phyloP scores from a whole-genome alignment of 2,888 invertebrate species.

The Poecilobothrus nobilitatus region DNA sequence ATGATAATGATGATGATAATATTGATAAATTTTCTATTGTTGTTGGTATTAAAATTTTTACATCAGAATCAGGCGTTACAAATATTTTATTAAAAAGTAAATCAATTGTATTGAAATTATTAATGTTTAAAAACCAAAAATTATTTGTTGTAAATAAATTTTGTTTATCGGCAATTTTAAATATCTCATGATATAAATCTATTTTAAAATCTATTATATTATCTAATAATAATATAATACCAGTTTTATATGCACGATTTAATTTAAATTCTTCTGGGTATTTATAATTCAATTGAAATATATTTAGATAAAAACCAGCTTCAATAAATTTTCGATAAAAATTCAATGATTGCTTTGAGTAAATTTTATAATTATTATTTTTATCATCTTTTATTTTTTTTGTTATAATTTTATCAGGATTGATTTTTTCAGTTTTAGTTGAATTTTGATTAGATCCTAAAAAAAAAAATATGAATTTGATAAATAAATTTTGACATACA shows the following conservation, averaged over 20 bases:
- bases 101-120: neutral
- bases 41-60: slow-evolving; percentile 32
- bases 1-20: too few relatives aligned
- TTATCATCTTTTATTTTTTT: neutral
- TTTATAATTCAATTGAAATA: neutral
- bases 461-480: too few relatives aligned
- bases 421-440: too few relatives aligned
- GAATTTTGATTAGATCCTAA: too few relatives aligned
- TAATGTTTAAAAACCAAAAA: slow-evolving; percentile 33
- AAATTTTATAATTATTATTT: neutral
- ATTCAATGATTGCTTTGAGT: neutral
- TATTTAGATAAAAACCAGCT: neutral
- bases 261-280: neutral
- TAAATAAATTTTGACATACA: too few relatives aligned
- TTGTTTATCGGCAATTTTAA: slow-evolving; percentile 26
- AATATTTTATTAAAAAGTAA: slow-evolving; percentile 12
- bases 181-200: neutral
- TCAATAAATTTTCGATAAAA: neutral
- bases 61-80: slow-evolving; percentile 27
- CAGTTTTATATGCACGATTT: neutral
- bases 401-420: too few relatives aligned
- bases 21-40: too few relatives aligned
- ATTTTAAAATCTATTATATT: neutral
- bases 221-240: neutral
- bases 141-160: slow-evolving; percentile 39